Percentiles rank a stretch among this genome's conserved stretches.
Conservation (phyloP, 2,113 vertebrate genomes). For the Mustela nigripes region DNA sequence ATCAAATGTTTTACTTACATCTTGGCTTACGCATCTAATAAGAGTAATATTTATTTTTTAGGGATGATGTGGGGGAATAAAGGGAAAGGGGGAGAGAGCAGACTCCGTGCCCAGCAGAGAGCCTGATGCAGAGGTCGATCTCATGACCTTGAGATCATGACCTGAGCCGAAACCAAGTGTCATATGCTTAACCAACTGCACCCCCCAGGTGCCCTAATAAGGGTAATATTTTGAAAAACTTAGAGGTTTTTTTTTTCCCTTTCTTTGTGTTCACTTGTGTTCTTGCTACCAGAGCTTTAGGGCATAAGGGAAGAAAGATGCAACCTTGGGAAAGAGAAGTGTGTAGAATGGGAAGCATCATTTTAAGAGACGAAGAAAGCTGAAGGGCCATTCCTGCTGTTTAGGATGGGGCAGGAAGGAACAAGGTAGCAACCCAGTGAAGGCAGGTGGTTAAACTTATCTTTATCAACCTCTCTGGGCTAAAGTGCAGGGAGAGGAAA, state of each 20-base stretch:
- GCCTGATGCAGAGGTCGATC: not conserved
- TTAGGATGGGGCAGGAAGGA: not conserved
- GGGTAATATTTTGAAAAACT: not conserved
- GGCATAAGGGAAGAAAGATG: not conserved
- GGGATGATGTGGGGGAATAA: not conserved
- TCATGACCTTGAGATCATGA: not conserved
- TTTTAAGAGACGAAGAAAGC: not conserved
- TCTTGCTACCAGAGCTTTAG: not conserved
- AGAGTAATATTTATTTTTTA: not conserved
- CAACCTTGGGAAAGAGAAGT: not conserved
- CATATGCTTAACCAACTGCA: not conserved
- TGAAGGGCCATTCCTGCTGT: not conserved
- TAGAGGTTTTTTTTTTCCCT: not conserved
- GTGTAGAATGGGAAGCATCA: not conserved
- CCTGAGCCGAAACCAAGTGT: not conserved
- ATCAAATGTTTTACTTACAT: conserved; percentile 1
- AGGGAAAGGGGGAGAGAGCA: not conserved
- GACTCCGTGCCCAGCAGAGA: not conserved
- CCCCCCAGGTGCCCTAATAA: not conserved
- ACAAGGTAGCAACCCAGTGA: not conserved
- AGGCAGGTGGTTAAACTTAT: not conserved
- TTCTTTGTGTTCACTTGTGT: not conserved
- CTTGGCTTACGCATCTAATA: not conserved
- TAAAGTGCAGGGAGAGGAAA: not conserved
- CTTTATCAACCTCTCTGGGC: not conserved